phyloP scores from a whole-genome alignment of 2,113 vertebrate genomes.

The Nothocercus nigrocapillus region DNA sequence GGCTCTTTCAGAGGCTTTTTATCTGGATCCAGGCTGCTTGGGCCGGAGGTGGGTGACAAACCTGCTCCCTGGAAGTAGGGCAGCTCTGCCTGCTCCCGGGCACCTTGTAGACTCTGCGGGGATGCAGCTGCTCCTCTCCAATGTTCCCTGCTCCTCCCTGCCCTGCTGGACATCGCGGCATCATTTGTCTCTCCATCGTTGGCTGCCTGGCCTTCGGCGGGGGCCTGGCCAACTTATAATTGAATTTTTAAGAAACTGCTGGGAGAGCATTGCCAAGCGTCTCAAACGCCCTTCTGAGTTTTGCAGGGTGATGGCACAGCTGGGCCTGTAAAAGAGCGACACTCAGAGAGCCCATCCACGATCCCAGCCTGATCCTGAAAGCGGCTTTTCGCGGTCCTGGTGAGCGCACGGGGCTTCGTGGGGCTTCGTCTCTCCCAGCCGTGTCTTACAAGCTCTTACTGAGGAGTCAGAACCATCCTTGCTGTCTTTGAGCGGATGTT shows the following conservation, averaged over 20 bases:
- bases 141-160: neutral
- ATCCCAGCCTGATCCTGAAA: neutral
- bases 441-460: neutral
- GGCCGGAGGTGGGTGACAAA: neutral
- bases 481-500: neutral
- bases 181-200: neutral
- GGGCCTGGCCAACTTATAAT: neutral
- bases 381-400: accelerated
- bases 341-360: accelerated
- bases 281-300: neutral
- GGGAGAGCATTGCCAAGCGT: accelerated
- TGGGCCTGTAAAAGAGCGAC: neutral
- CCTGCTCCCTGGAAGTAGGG: neutral
- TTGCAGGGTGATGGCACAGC: accelerated
- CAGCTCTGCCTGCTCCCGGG: neutral
- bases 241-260: neutral
- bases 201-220: neutral
- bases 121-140: neutral
- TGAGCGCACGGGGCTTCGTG: neutral
- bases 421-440: neutral
- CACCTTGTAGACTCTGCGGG: neutral
- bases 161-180: accelerated
- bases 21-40: neutral
- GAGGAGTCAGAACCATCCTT: neutral
- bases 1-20: neutral